phyloP scores from a whole-genome alignment of 2,888 invertebrate species.

The Athalia circularis region DNA sequence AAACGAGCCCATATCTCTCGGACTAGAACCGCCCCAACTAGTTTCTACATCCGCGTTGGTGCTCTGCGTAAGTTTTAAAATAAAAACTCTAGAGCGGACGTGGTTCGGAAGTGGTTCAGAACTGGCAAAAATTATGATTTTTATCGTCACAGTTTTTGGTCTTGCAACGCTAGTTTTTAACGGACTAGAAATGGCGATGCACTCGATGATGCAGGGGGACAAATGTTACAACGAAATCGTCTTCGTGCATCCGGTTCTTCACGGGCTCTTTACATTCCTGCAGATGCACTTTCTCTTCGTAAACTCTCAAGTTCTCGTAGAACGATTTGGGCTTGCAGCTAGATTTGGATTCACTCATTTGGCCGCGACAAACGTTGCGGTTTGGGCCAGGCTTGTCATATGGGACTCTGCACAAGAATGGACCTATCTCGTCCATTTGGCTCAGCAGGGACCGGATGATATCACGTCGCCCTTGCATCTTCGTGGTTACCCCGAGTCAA shows the following conservation, averaged over 20 bases:
- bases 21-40: slow-evolving; percentile 75
- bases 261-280: slow-evolving; percentile 77
- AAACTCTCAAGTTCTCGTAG: slow-evolving; percentile 77
- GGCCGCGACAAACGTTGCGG: slow-evolving; percentile 76
- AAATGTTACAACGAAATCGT: slow-evolving; percentile 75
- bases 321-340: slow-evolving; percentile 75
- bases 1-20: slow-evolving; percentile 76
- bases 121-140: neutral
- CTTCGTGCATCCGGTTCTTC: slow-evolving; percentile 77
- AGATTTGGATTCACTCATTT: slow-evolving; percentile 77
- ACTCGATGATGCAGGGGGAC: slow-evolving; percentile 75
- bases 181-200: slow-evolving; percentile 77
- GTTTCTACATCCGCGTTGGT: slow-evolving; percentile 76
- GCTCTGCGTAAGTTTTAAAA: slow-evolving; percentile 72
- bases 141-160: slow-evolving; percentile 74
- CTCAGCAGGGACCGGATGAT: slow-evolving; percentile 66
- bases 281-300: slow-evolving; percentile 79
- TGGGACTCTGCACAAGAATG: slow-evolving; percentile 77
- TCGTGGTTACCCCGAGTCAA: slow-evolving; percentile 73
- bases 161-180: slow-evolving; percentile 77
- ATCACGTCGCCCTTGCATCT: slow-evolving; percentile 72
- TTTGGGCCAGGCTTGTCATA: slow-evolving; percentile 76
- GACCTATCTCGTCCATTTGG: slow-evolving; percentile 75
- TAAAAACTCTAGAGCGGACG: neutral
- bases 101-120: neutral